phyloP scores from a whole-genome alignment of 2,113 vertebrate genomes.

The Lota lota region DNA sequence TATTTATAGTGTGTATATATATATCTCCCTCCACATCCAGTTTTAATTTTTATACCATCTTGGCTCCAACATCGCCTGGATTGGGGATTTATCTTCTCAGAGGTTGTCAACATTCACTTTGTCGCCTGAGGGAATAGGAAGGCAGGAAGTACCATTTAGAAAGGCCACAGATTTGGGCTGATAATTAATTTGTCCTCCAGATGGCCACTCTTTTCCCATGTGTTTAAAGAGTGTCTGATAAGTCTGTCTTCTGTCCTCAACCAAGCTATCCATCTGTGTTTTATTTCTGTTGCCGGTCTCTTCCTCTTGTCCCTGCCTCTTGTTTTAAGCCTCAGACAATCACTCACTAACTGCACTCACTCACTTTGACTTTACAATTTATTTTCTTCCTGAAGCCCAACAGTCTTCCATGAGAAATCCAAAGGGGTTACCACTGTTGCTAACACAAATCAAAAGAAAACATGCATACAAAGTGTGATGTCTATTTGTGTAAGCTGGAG shows the following conservation, averaged over 20 bases:
- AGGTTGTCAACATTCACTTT: constrained; percentile 1
- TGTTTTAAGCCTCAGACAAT: no score
- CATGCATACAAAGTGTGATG: not conserved
- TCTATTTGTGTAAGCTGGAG: not conserved
- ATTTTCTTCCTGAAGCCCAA: not conserved
- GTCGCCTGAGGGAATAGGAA: not conserved
- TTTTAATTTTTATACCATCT: no score
- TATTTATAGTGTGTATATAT: no score
- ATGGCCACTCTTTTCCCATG: constrained; percentile 29
- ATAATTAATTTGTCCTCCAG: constrained; percentile 45
- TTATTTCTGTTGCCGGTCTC: constrained; percentile 6
- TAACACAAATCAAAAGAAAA: not conserved
- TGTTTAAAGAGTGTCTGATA: constrained; percentile 26
- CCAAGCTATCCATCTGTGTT: constrained; percentile 9
- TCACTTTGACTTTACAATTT: not conserved
- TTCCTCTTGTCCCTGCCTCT: not conserved
- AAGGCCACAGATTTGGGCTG: constrained; percentile 25
- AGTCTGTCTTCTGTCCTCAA: constrained; percentile 46
- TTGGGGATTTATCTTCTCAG: constrained; percentile 6
- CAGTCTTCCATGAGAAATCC: not conserved
- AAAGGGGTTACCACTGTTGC: not conserved
- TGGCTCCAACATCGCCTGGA: no score
- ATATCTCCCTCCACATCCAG: no score
- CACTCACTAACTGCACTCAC: not conserved
- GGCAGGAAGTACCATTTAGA: constrained; percentile 40